Base-by-base conservation (phyloP, 1,140 invertebrate genomes). In the Lasaia peninsularis region DNA sequence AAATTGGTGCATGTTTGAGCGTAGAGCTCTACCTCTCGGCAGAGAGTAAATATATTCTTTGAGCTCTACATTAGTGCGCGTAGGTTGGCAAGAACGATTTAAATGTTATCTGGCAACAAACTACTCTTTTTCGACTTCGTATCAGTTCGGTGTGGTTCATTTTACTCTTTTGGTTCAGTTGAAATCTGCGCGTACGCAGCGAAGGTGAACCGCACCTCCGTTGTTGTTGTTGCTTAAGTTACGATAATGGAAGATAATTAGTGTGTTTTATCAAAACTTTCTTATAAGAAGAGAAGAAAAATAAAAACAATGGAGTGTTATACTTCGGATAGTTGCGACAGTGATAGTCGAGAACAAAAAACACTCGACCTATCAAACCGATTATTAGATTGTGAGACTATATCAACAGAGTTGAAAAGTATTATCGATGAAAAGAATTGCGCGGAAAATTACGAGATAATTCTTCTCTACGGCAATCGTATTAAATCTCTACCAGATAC, bases 291-390 rank as follows among this genome's bases (percentile, higher is more conserved):
- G 20, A 34, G 9, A 52, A 55, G 28, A 51, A 60, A 44, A 49
- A 48, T 32, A 65, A 65, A 66, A 71, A 59, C n/a, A 94, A 28
- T 94, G 93, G 93, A 94, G 75, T 92, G 91, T 67, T 95, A 95
- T 70, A 94, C 94, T 35, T 96, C 94, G 11, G 94, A 96, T 74
- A 95, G 94, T 67, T 94, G 94, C 78, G 94, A 95, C 69, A 93
- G 93, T 67, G 94, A 95, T 74, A 91, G 90, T 63, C 87, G 89
- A 28, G 89, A 91, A 68, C 81, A 91, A 67, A 93, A 93, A 82
- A 93, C 93, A 1, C 78, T 96, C 49, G 94, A 96, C 75, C 90
- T 94, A 56, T 93, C 94, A 0, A 93, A 93, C 57, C 87, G 93
- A 75, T 89, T 91, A 69, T 76, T 95, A 65, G 92, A 94, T 49